These are phyloP conservation scores for Bufo gargarizans DNA, from an alignment of 2,113 vertebrate species.

Conservation along the genomic window DNA sequence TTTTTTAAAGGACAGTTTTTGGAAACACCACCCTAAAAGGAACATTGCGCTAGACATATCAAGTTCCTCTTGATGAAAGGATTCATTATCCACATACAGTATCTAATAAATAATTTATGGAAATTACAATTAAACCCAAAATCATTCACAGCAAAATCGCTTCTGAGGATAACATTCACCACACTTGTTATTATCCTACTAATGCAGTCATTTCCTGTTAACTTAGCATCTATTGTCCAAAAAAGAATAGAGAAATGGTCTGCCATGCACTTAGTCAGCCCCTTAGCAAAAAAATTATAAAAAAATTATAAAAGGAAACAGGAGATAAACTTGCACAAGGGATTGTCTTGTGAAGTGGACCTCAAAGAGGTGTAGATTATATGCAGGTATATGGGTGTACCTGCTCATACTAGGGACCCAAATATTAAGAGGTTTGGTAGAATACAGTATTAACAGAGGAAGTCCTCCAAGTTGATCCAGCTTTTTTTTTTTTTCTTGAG, in stretches of 20 bases:
- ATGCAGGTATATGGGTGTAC: too few relatives aligned
- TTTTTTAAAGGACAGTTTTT: not conserved
- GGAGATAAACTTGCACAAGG: not conserved
- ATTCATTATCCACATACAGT: not conserved
- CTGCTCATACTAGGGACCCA: too few relatives aligned
- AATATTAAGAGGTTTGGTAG: too few relatives aligned
- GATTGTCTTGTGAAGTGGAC: too few relatives aligned
- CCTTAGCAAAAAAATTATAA: not conserved
- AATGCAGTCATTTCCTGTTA: constrained; percentile 14
- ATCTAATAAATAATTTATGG: not conserved
- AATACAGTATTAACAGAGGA: too few relatives aligned
- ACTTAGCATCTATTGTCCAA: not conserved
- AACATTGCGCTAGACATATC: not conserved
- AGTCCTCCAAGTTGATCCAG: too few relatives aligned
- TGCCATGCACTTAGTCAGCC: not conserved
- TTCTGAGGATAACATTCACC: not conserved
- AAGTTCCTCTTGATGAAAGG: not conserved
- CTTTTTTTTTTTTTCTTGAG: too few relatives aligned
- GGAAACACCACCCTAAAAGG: not conserved
- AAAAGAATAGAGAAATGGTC: constrained; percentile 10
- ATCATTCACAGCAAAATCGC: not conserved
- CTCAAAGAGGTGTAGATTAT: too few relatives aligned
- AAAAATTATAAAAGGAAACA: not conserved
- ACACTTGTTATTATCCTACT: constrained; percentile 16
- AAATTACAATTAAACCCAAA: not conserved